Conservation (phyloP, 92 coral and sea anemone genomes). For the Epizoanthus illoricatus region DNA sequence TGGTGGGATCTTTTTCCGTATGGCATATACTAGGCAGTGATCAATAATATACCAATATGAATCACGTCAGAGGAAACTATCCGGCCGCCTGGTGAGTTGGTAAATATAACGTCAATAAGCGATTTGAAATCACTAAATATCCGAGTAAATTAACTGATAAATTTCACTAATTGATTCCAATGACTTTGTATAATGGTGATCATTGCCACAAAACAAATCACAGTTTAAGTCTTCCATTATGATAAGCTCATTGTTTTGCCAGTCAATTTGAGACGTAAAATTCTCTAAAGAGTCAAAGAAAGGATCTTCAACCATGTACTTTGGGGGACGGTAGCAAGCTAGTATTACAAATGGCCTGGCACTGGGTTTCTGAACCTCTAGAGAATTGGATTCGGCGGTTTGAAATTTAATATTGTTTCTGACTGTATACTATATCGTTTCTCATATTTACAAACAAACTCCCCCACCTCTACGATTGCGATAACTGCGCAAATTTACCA, state of each 20-base stretch:
- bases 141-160: no score
- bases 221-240: no score
- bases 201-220: no score
- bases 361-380: constrained; percentile 48
- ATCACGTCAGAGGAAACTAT: no score
- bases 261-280: neutral
- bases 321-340: constrained; percentile 51
- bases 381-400: constrained; percentile 36
- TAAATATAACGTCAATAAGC: no score
- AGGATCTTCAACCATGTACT: constrained; percentile 8
- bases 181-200: no score
- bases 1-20: no score
- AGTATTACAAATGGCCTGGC: constrained; percentile 40
- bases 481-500: constrained; percentile 29
- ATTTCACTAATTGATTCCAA: no score
- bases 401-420: constrained; percentile 22
- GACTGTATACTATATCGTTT: constrained; percentile 6
- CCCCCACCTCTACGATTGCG: constrained; percentile 51
- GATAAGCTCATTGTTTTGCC: neutral
- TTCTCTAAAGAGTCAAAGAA: neutral
- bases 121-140: no score
- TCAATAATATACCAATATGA: no score
- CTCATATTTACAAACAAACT: constrained; percentile 43
- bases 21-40: no score
- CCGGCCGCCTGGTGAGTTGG: no score